Evolutionary conservation across 2,888 invertebrate species (phyloP).

Genomic region (Papilio protenor): DNA sequence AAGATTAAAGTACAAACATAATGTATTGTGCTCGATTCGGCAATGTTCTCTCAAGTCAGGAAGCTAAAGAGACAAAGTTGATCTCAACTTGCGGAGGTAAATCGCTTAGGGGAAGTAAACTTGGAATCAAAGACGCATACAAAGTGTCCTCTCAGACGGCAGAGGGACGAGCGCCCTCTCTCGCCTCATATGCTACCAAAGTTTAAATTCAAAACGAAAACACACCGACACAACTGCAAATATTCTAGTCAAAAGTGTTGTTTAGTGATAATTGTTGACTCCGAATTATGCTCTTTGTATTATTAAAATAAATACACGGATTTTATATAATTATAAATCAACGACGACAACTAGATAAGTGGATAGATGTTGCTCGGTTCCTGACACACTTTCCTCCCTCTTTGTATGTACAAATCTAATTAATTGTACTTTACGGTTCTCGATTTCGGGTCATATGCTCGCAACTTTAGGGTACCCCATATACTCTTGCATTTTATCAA

Average conservation of each 20-base stretch:
- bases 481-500: not conserved
- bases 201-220: conserved; percentile 30
- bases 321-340: too few species aligned
- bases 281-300: not conserved
- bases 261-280: not conserved
- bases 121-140: conserved; percentile 40
- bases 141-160: conserved; percentile 33
- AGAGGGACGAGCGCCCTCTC: conserved; percentile 20
- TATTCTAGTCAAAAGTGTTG: not conserved
- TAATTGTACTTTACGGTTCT: not conserved
- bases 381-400: not conserved
- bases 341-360: too few species aligned
- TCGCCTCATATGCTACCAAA: conserved; percentile 14
- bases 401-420: not conserved
- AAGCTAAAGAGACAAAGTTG: conserved; percentile 27
- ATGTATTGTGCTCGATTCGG: conserved; percentile 27
- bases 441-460: not conserved
- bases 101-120: conserved; percentile 30
- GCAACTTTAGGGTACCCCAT: not conserved
- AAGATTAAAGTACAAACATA: conserved; percentile 16
- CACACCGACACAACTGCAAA: not conserved
- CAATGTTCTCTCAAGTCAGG: conserved; percentile 18
- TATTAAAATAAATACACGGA: not conserved
- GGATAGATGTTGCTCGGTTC: not conserved
- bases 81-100: conserved; percentile 35